Evolutionary conservation across 1,140 invertebrate species (phyloP), one percentile per base, ranked within the genome.

Genomic region (Lepidotrigona ventralis): DNA sequence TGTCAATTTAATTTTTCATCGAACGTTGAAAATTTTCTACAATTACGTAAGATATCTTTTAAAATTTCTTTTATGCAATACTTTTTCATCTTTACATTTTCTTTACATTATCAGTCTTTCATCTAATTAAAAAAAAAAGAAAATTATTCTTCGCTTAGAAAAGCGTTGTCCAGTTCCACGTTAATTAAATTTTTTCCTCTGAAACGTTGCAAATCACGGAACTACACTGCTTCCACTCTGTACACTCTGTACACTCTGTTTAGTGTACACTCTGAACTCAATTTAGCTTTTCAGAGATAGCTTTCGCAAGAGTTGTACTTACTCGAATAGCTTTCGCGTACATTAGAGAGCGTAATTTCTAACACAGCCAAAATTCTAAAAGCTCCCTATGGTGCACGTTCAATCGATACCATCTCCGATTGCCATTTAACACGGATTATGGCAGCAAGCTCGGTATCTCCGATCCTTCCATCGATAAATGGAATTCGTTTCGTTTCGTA

Each of bases 371-470:
- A 54, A 46, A 33, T 33, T 3, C 12, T 26, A 29, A 68, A 68
- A 56, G 75, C 39, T 64, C 17, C 29, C 15, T 17, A 39, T 4
- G 21, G 72, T 17, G 29, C n/a, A 17, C 21, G 63, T 56, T 26
- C 64, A 39, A 78, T 68, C 51, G 51, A 78, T 21, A 64, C 76
- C n/a, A 68, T 66, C 46, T 53, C 46, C 26, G 51, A 6, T 39
- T 21, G 64, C 15, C 17, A 78, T 78, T 69, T 68, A 78, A 54
- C 64, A 51, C n/a, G 51, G 64, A 79, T 79, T 53, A 29, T 53
- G n/a, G 19, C 19, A 33, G 46, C 63, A 29, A n/a, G 9, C 19
- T 8, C 21, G 11, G 53, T 12, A 9, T 39, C 21, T 66, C 17
- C 8, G 26, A 1, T 12, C 23, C 23, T 79, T 69, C 14, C 1